phyloP scores from a whole-genome alignment of 1,140 invertebrate genomes.

The Tyrophagus putrescentiae region DNA sequence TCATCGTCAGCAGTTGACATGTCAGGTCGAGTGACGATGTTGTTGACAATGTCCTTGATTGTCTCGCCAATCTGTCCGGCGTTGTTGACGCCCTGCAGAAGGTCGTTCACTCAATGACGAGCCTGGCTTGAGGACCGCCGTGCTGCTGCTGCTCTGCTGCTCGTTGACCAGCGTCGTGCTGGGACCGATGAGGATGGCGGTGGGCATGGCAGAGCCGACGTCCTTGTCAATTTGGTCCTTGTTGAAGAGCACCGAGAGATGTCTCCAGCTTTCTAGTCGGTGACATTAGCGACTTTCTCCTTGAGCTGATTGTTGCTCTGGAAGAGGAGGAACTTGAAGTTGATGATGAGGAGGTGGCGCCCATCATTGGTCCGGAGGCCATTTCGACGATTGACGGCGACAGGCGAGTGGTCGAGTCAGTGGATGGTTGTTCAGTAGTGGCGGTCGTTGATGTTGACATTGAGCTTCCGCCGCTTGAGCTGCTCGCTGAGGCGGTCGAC shows the following conservation, averaged over 20 bases:
- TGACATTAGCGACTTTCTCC: no score
- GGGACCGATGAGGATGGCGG: slow-evolving; percentile 14
- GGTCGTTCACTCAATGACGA: slow-evolving; percentile 29
- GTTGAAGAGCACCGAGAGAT: neutral
- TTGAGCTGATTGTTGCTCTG: neutral
- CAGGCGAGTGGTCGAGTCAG: neutral
- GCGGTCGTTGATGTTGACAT: neutral
- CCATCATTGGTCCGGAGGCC: neutral
- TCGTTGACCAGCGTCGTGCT: neutral
- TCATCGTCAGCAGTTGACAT: no score
- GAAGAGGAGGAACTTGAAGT: neutral
- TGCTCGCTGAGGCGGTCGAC: neutral
- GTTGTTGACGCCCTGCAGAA: slow-evolving; percentile 23
- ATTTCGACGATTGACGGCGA: neutral
- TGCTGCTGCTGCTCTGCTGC: slow-evolving; percentile 1
- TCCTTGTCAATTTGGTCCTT: neutral
- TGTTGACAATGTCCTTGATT: slow-evolving; percentile 29
- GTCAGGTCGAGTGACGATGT: slow-evolving; percentile 22
- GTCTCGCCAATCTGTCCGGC: slow-evolving; percentile 27
- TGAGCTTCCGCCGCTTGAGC: neutral
- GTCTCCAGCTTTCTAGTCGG: no score
- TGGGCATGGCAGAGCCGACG: neutral
- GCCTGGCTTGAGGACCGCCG: slow-evolving; percentile 26
- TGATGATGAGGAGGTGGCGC: neutral
- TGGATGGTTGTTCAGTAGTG: neutral